Base-by-base conservation (phyloP, 2,797 vertebrate genomes). In the Micromesistius poutassou region DNA sequence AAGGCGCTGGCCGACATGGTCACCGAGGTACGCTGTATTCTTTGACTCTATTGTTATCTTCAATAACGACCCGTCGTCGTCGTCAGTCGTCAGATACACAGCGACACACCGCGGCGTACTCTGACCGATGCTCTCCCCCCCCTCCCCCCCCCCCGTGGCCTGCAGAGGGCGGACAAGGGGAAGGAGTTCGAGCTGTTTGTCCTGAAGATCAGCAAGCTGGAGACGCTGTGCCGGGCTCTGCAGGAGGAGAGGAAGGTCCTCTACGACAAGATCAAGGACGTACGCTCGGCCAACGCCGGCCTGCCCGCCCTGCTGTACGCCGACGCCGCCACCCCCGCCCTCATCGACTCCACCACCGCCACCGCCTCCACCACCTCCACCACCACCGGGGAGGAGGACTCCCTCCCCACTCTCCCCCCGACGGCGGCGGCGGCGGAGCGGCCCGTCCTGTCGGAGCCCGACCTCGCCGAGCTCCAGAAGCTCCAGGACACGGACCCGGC, bases 1-100 rank as follows among this genome's bases (percentile, higher is more conserved):
- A 97, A 96, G 91, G 95, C 97, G 0, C 94, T 99, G 78, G 79
- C 94, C 72, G 96, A 97, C 79, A 97, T 99, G 97, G 96, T 98
- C 2, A 95, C 96, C 77, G 96, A 99, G 95, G 98, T 98, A 78
- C 86, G n/a, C n/a, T n/a, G n/a, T n/a, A n/a, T n/a, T n/a, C n/a
- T n/a, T n/a, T n/a, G n/a, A n/a, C n/a, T n/a, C n/a, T n/a, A n/a
- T n/a, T n/a, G n/a, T n/a, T n/a, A n/a, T n/a, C n/a, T n/a, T n/a
- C n/a, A n/a, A n/a, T n/a, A n/a, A n/a, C n/a, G n/a, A n/a, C n/a
- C n/a, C n/a, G n/a, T n/a, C n/a, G n/a, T n/a, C n/a, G n/a, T n/a
- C n/a, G n/a, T n/a, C n/a, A n/a, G n/a, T n/a, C n/a, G n/a, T 55
- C 50, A 55, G 42, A 5, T 46, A 38, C 36, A 38, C 9, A 38